Evolutionary conservation across 2,888 invertebrate species (phyloP).

Genomic region (Acanthoscelides obtectus): DNA sequence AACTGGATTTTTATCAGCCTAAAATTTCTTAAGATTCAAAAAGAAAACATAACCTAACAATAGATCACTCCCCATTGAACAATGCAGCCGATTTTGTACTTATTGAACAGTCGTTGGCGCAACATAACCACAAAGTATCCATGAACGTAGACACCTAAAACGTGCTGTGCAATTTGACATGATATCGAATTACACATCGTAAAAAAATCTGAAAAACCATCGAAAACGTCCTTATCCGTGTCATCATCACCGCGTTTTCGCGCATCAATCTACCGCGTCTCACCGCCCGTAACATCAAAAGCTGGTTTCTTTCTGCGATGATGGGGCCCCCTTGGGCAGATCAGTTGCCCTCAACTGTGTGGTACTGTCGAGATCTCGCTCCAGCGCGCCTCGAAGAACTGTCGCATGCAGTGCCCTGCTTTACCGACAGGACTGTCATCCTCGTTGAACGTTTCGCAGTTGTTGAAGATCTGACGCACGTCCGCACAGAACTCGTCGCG

Average conservation of each 20-base stretch:
- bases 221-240: not conserved
- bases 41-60: too few relatives aligned
- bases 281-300: not conserved
- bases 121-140: too few relatives aligned
- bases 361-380: constrained; percentile 56
- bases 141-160: too few relatives aligned
- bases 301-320: not conserved
- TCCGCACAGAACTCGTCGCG: constrained; percentile 90
- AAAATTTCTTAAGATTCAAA: too few relatives aligned
- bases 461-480: constrained; percentile 91
- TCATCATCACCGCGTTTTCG: not conserved
- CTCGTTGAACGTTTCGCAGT: constrained; percentile 97
- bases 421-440: constrained; percentile 97
- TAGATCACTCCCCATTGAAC: too few relatives aligned
- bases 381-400: constrained; percentile 91
- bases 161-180: too few relatives aligned
- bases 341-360: constrained; percentile 46
- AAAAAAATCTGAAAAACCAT: not conserved
- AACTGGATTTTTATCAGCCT: too few relatives aligned
- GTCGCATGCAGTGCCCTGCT: constrained; percentile 89
- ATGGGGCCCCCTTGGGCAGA: constrained; percentile 26
- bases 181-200: too few relatives aligned
- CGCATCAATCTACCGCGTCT: not conserved
- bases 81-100: too few relatives aligned
- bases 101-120: too few relatives aligned